Evolutionary conservation across 2,888 invertebrate species (phyloP).

Genomic region (Pseudococcus viburni): DNA sequence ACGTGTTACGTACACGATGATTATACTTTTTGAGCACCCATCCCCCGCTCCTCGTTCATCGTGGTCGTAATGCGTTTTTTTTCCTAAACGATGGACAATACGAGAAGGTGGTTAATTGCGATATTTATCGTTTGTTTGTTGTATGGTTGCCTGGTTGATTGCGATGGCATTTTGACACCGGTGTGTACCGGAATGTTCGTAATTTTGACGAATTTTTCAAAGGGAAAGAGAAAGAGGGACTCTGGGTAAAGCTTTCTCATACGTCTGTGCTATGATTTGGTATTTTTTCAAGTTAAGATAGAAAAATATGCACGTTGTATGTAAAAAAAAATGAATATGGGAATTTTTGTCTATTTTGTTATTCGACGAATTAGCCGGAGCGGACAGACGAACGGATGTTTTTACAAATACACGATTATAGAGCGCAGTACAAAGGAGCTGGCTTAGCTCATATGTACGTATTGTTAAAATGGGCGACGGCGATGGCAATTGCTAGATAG

Average conservation of each 20-base stretch:
- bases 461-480: background rate
- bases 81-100: background rate
- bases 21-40: background rate
- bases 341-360: background rate
- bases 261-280: too few species aligned
- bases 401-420: background rate
- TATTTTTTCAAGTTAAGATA: too few species aligned
- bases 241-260: too few species aligned
- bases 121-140: slow-evolving; percentile 13
- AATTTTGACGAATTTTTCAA: background rate
- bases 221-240: background rate
- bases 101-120: background rate
- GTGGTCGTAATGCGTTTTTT: background rate
- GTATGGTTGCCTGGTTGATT: background rate
- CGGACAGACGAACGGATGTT: background rate
- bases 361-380: background rate
- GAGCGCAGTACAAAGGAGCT: background rate
- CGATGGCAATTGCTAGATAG: background rate
- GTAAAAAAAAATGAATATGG: background rate
- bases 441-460: background rate
- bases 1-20: background rate
- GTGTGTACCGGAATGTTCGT: background rate
- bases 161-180: background rate
- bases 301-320: too few species aligned
- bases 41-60: background rate